Evolutionary conservation across 2,797 vertebrate species (phyloP), one percentile per base, ranked within the genome.

Genomic region (Merluccius polli): DNA sequence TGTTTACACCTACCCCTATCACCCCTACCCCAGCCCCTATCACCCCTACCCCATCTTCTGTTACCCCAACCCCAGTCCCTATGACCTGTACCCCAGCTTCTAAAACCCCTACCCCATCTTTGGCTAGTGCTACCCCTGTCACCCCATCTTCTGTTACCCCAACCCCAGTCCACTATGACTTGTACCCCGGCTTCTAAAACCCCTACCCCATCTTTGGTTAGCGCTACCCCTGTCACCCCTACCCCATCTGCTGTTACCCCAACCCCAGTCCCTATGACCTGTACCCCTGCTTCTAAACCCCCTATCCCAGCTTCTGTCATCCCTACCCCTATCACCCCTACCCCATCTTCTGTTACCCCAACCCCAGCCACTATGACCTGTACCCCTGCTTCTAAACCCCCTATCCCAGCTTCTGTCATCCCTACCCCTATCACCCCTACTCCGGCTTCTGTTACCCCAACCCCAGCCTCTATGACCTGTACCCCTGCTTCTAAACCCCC

Each of bases 21-120:
- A 27, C n/a, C 59, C 9, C 9, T 11, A 11, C 59, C 59, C 59
- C 24, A 38, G 6, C 29, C 44, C 10, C 15, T 74, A 24, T 70
- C 8, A 27, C 71, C 41, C 71, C 74, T 12, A 24, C 30, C 15
- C 21, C 73, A 13, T 3, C 12, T n/a, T 72, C 71, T 13, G 15
- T 33, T 48, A 52, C 24, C 10, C 15, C 70, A 38, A 32, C 21
- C 70, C 30, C 36, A n/a, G n/a, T n/a, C n/a, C 73, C 0, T 70
- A n/a, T 29, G 31, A 12, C 69, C 15, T 15, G 11, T 44, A 31
- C n/a, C 52, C 30, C 77, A 29, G 31, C n/a, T 24, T 65, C 77
- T 73, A 74, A 73, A 15, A 67, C 81, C 77, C 70, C 68, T 73
- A 38, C 63, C 81, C 77, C 79, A 16, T 30, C 24, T 21, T 38